These are phyloP conservation scores for Callipepla californica DNA, from an alignment of 2,113 vertebrate species.

Conservation along the genomic window DNA sequence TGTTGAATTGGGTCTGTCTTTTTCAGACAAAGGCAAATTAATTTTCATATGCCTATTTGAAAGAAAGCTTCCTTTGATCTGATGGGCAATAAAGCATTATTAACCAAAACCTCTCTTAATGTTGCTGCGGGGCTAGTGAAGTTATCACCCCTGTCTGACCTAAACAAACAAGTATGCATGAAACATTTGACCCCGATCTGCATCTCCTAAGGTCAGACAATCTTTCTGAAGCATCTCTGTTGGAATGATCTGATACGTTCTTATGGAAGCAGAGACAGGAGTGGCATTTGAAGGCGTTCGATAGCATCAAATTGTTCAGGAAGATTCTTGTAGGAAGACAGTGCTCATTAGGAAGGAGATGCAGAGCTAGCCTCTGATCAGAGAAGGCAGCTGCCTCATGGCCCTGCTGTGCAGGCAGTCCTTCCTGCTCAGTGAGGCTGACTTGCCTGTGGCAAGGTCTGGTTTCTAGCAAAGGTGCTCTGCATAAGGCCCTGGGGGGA, in stretches of 20 bases:
- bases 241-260: neutral
- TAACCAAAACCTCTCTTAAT: neutral
- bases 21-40: neutral
- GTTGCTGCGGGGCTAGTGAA: neutral
- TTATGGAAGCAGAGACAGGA: neutral
- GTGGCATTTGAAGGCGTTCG: neutral
- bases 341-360: constrained; percentile 4
- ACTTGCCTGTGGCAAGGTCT: neutral
- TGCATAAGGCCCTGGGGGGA: neutral
- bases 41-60: constrained; percentile 10
- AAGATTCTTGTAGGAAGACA: neutral
- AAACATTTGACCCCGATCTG: constrained; percentile 52
- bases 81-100: neutral
- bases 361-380: constrained; percentile 27
- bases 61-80: constrained; percentile 42
- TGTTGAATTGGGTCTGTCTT: neutral
- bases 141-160: neutral
- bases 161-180: constrained; percentile 16
- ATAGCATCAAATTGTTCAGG: neutral
- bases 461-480: neutral
- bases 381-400: neutral
- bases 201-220: constrained; percentile 13
- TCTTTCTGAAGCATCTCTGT: neutral
- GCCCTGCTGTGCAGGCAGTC: neutral
- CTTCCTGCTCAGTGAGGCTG: neutral